phyloP scores from a whole-genome alignment of 2,113 vertebrate genomes.

The Ahaetulla prasina region DNA sequence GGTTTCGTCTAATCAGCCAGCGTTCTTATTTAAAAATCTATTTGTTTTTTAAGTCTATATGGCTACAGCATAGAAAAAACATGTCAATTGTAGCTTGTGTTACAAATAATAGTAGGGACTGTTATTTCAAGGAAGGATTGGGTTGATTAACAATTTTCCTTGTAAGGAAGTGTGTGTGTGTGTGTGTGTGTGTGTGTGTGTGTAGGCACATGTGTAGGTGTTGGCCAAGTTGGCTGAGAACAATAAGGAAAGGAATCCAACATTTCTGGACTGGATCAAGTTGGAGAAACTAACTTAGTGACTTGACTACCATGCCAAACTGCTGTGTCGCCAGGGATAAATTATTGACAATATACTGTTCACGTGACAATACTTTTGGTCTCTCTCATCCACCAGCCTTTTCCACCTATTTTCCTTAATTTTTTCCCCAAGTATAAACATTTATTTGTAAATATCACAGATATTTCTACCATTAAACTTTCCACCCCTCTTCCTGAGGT shows the following conservation, averaged over 20 bases:
- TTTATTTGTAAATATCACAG: conserved; percentile 30
- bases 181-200: too few relatives aligned
- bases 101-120: not conserved
- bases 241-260: not conserved
- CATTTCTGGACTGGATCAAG: not conserved
- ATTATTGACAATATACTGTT: not conserved
- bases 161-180: not conserved
- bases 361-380: not conserved
- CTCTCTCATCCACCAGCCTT: not conserved
- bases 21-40: not conserved
- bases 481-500: not conserved
- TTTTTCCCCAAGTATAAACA: not conserved
- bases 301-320: not conserved
- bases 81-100: not conserved
- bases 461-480: not conserved
- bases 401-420: not conserved
- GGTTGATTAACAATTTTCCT: not conserved
- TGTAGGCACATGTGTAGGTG: too few relatives aligned
- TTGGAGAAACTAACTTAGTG: not conserved
- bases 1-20: not conserved
- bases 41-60: not conserved
- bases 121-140: not conserved
- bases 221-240: not conserved
- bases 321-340: not conserved
- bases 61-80: not conserved